Evolutionary conservation across 2,113 vertebrate species (phyloP), one percentile per base, ranked within the genome.

Genomic region (Xiphophorus maculatus): DNA sequence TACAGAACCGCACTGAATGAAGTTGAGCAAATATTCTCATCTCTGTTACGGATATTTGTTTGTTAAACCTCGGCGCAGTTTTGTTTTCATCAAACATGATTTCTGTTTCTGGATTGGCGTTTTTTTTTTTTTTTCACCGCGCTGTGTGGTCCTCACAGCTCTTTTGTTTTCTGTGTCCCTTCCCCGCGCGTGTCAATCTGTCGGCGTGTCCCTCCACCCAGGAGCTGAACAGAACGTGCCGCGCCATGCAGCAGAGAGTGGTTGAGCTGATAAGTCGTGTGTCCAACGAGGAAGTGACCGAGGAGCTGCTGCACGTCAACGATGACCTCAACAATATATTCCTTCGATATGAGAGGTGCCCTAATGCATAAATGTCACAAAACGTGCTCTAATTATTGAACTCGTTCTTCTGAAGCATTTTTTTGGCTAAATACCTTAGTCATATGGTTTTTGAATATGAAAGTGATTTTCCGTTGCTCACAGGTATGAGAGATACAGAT

Each of bases 261-360:
- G 96, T 99, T 37, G 97, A 98, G 88, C 96, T 99, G 75, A 96
- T 99, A 91, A 97, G 97, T n/a, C 93, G 96, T 0, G 96, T 99
- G 77, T 96, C 97, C 70, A 99, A 98, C 0, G 98, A 99, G 90
- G 98, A 99, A 87, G 96, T 99, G 88, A 99, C 98, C 0, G 97
- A 98, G 91, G 98, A 99, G 74, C 94, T 99, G 81, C 93, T 99
- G 19, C 98, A 97, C 0, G 96, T 97, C 91, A 99, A 99, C 0
- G 98, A 99, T 9, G 97, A 99, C 91, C 95, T 99, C 93, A 99
- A 99, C 92, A 99, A 99, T 0, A 96, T 98, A 79, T 99, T 99
- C 90, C 96, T 99, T 42, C 89, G 98, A 76, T 99, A 97, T 0
- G 98, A 99, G 90, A 96, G 98, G 98, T 97, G 63, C 27, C 51